Conservation (phyloP, 64 coral and sea anemone species). For the Orbicella faveolata region DNA sequence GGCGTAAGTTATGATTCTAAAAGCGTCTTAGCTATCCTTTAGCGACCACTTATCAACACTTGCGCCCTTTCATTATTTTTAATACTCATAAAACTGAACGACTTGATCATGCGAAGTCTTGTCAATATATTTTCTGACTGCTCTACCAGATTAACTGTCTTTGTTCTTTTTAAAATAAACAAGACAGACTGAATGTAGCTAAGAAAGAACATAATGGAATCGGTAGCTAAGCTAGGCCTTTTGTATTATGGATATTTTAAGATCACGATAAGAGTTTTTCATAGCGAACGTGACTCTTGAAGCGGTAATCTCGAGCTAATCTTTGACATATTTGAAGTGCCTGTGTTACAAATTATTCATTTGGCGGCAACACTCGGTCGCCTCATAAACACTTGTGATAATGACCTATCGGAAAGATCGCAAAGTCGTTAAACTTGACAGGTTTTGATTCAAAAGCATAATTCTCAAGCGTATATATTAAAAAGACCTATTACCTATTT, state of each 20-base stretch:
- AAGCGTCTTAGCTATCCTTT: neutral
- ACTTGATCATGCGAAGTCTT: neutral
- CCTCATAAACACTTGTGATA: neutral
- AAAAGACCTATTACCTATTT: neutral
- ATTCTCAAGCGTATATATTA: constrained; percentile 29
- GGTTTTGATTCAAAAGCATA: neutral
- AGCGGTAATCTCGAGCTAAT: neutral
- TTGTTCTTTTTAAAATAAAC: neutral
- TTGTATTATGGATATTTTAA: neutral
- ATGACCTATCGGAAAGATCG: constrained; percentile 2
- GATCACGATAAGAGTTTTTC: neutral
- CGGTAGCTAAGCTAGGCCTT: neutral
- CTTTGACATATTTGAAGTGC: neutral
- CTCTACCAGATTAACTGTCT: neutral
- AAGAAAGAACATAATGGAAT: too few species aligned
- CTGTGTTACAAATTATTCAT: neutral
- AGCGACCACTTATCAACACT: neutral
- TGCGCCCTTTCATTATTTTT: neutral
- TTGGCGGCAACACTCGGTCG: neutral
- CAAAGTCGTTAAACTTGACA: constrained; percentile 2
- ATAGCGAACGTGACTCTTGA: neutral
- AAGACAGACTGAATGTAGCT: neutral
- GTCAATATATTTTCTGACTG: neutral
- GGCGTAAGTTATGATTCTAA: neutral
- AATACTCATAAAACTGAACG: neutral